Percentiles rank a stretch among this genome's conserved stretches.
Conservation (phyloP, 2,888 invertebrate species). For the Amorpha juglandis region DNA sequence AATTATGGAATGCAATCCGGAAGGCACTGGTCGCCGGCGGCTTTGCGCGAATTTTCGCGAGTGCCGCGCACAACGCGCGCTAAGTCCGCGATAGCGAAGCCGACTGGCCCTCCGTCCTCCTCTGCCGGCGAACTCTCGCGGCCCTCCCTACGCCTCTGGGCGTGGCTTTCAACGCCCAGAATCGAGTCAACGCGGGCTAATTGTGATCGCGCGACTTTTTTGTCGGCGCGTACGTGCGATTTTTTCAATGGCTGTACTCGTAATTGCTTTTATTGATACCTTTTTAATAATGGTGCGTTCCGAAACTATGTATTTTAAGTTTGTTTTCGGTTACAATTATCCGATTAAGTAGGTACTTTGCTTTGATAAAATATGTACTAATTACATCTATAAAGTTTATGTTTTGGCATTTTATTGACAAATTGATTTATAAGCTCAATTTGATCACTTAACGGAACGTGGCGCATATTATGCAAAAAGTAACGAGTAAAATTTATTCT, state of each 20-base stretch:
- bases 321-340: constrained; percentile 9
- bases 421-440: neutral
- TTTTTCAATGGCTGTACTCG: constrained; percentile 31
- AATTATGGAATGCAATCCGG: constrained; percentile 29
- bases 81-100: constrained; percentile 67
- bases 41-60: constrained; percentile 55
- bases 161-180: constrained; percentile 62
- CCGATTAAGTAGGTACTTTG: neutral
- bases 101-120: constrained; percentile 79
- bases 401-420: neutral
- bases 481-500: neutral
- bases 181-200: constrained; percentile 44
- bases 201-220: constrained; percentile 59
- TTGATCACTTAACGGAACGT: neutral
- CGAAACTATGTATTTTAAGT: constrained; percentile 15
- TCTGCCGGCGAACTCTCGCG: constrained; percentile 56
- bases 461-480: neutral
- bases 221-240: constrained; percentile 43
- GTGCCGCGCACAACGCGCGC: constrained; percentile 70
- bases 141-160: constrained; percentile 79
- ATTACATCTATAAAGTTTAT: constrained; percentile 1
- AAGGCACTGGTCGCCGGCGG: constrained; percentile 41
- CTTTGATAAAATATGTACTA: neutral
- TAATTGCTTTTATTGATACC: constrained; percentile 76
- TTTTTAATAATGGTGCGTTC: constrained; percentile 31